Evolutionary conservation across 2,888 invertebrate species (phyloP).

Genomic region (Drosophila antonietae): DNA sequence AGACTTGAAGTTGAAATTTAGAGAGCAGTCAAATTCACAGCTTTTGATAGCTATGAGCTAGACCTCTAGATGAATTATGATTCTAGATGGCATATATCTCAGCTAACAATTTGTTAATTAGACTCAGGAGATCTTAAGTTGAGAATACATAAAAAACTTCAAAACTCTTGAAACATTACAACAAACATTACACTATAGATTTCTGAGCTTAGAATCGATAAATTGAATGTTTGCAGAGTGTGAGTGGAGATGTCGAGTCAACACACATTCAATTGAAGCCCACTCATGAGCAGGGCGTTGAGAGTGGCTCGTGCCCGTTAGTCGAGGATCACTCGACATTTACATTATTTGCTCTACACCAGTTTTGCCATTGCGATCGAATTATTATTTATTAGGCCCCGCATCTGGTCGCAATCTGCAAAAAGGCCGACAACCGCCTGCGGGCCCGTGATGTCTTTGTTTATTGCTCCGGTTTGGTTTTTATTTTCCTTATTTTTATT

Average conservation of each 20-base stretch:
- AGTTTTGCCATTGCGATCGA: conserved; percentile 60
- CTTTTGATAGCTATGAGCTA: background rate
- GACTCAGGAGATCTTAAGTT: background rate
- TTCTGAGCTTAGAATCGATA: background rate
- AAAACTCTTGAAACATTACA: background rate
- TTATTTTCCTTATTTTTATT: background rate
- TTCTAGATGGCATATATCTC: background rate
- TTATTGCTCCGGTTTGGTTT: conserved; percentile 65
- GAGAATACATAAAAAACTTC: background rate
- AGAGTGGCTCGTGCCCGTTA: conserved; percentile 8
- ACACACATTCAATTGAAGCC: background rate
- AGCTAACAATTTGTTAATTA: background rate
- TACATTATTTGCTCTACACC: conserved; percentile 61
- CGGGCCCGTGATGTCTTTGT: conserved; percentile 75
- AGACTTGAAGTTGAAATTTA: background rate
- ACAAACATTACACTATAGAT: background rate
- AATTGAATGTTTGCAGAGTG: background rate
- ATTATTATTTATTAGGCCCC: conserved; percentile 70
- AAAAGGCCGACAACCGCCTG: conserved; percentile 30
- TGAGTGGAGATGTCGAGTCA: background rate
- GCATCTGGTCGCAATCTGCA: conserved; percentile 40
- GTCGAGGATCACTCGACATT: conserved; percentile 30
- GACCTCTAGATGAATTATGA: background rate
- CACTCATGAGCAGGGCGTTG: conserved; percentile 10
- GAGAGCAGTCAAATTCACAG: background rate